Conservation (phyloP, 2,888 invertebrate genomes). For the Rhorus exstirpatorius region DNA sequence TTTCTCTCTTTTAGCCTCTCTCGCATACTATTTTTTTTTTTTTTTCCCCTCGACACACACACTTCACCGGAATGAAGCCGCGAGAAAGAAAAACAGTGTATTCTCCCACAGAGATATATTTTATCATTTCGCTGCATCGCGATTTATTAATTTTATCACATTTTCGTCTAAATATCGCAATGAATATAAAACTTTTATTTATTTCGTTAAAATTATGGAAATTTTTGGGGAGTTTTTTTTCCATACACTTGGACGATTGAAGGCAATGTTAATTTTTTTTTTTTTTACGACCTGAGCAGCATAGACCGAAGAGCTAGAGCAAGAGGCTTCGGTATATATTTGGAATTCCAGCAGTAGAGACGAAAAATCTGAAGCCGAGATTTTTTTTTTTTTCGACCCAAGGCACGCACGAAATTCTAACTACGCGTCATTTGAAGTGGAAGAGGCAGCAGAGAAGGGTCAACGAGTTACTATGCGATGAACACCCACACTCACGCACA, state of each 20-base stretch:
- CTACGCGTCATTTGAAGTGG: slow-evolving; percentile 9
- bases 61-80: slow-evolving; percentile 11
- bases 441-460: slow-evolving; percentile 42
- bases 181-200: too few relatives aligned
- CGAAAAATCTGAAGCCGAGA: slow-evolving; percentile 5
- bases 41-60: background rate
- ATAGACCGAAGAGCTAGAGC: too few relatives aligned
- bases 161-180: too few relatives aligned
- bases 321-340: too few relatives aligned
- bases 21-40: background rate
- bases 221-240: too few relatives aligned
- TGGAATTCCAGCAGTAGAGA: too few relatives aligned
- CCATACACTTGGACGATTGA: too few relatives aligned
- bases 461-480: slow-evolving; percentile 3
- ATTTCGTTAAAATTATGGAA: too few relatives aligned
- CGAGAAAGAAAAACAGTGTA: background rate
- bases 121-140: too few relatives aligned
- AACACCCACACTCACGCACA: too few relatives aligned
- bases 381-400: background rate
- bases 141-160: background rate
- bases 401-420: background rate
- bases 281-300: too few relatives aligned
- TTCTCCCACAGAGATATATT: background rate
- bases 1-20: slow-evolving; percentile 28
- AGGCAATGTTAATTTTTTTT: too few relatives aligned